Evolutionary conservation across 2,888 invertebrate genomes (phyloP).

Genomic region (Drosophila meridiana): DNA sequence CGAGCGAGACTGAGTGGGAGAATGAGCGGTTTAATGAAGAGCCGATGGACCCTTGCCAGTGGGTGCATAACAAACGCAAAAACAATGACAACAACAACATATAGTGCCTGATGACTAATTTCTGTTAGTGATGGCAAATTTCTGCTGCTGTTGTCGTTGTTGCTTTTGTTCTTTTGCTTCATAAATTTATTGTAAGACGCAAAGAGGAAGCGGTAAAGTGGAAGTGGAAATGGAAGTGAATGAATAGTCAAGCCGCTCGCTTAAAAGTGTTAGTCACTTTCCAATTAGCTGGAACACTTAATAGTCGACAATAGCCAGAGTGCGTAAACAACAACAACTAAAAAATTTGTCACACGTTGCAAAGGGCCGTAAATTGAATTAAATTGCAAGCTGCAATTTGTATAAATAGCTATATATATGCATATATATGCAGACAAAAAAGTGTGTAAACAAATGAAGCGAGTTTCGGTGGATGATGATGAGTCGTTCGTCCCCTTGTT

Average conservation of each 20-base stretch:
- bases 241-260: slow-evolving; percentile 19
- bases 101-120: slow-evolving; percentile 55
- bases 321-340: slow-evolving; percentile 26
- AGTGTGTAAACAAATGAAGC: slow-evolving; percentile 70
- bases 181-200: slow-evolving; percentile 49
- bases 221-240: slow-evolving; percentile 67
- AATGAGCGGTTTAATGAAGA: slow-evolving; percentile 38
- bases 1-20: not conserved
- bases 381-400: slow-evolving; percentile 20
- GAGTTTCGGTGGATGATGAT: slow-evolving; percentile 44
- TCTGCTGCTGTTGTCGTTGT: slow-evolving; percentile 22
- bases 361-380: slow-evolving; percentile 43
- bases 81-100: slow-evolving; percentile 20
- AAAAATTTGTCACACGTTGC: slow-evolving; percentile 45
- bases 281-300: slow-evolving; percentile 47
- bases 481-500: slow-evolving; percentile 62
- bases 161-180: slow-evolving; percentile 43
- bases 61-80: slow-evolving; percentile 54
- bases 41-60: slow-evolving; percentile 72
- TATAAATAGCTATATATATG: slow-evolving; percentile 15
- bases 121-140: slow-evolving; percentile 33
- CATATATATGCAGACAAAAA: slow-evolving; percentile 42
- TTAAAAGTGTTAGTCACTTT: slow-evolving; percentile 58
- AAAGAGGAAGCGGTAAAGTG: slow-evolving; percentile 71
- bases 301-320: slow-evolving; percentile 4